A percentile compares a stretch with the other conserved stretches of the same genome.
These are phyloP conservation scores for Plagiodera versicolora DNA, from an alignment of 2,888 invertebrate genomes.

Conservation along the genomic window DNA sequence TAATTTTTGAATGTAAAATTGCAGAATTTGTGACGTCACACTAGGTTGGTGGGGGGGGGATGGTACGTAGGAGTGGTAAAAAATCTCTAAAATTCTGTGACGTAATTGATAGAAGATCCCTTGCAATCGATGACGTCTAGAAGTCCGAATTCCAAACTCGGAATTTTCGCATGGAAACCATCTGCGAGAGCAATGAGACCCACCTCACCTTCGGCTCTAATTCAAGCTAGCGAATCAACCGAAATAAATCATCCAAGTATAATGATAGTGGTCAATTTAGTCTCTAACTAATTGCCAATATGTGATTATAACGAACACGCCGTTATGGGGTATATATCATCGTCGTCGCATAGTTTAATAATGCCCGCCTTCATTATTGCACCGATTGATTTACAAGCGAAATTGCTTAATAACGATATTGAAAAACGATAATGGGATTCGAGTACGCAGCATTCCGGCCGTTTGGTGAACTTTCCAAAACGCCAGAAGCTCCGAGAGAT, in stretches of 20 bases:
- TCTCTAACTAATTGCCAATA: slow-evolving; percentile 56
- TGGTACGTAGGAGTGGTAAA: too few relatives aligned
- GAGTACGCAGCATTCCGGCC: not conserved
- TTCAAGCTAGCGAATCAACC: slow-evolving; percentile 50
- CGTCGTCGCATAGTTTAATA: slow-evolving; percentile 20
- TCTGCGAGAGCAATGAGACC: not conserved
- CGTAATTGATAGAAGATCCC: too few relatives aligned
- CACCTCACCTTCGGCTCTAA: slow-evolving; percentile 37
- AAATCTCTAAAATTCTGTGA: too few relatives aligned
- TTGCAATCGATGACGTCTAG: too few relatives aligned
- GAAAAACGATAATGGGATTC: slow-evolving; percentile 16
- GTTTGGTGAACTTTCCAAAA: not conserved
- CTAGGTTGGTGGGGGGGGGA: too few relatives aligned
- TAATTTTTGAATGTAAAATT: too few relatives aligned
- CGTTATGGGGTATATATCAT: slow-evolving; percentile 51
- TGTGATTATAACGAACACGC: slow-evolving; percentile 55
- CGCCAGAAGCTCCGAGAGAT: not conserved
- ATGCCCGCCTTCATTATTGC: slow-evolving; percentile 28
- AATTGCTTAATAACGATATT: slow-evolving; percentile 14
- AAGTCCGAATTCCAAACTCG: too few relatives aligned
- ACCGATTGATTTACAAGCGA: slow-evolving; percentile 28
- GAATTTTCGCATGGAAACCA: too few relatives aligned
- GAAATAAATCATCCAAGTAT: slow-evolving; percentile 56
- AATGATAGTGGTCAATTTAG: slow-evolving; percentile 56
- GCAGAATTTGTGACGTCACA: too few relatives aligned